Base-by-base conservation (phyloP, 2,797 vertebrate species). In the Chelon labrosus region DNA sequence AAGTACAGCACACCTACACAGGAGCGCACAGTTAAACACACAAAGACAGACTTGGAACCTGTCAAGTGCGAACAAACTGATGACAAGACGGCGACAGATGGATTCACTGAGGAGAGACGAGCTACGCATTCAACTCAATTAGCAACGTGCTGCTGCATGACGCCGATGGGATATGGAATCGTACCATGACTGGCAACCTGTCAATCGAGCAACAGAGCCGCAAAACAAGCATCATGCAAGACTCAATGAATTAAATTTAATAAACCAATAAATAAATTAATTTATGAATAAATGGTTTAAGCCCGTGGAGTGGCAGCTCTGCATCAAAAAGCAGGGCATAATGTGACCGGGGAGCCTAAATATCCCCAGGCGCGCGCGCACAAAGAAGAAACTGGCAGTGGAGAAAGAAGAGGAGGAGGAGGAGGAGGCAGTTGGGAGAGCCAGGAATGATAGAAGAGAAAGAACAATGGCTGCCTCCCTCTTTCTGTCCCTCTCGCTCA, bases 101-200 rank as follows among this genome's bases (percentile, higher is more conserved):
- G 91, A 92, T 88, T 88, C 89, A 85, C 79, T 87, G 90, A 91
- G 88, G 89, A 92, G 91, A 91, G 90, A 92, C 87, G 82, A 88
- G 89, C 89, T 54, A 88, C 89, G 87, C 82, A 93, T 91, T 93
- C 90, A 91, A 93, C 90, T 91, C 91, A 93, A 92, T 94, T 94
- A 95, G 91, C 84, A 79, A 85, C 77, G 89, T 85, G 89, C 84
- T 90, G 87, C 89, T 83, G 90, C 86, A 85, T 90, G 88, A 92
- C 86, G 90, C 89, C 90, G 84, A 91, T 88, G 88, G 88, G 87
- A 89, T 89, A 82, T 75, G 85, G 81, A 86, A 91, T 89, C 86
- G 91, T 81, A 85, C 76, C 86, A 90, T 93, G 92, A 94, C 88
- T 93, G 93, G 92, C 93, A 94, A 89, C 90, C 93, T 89, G 91